phyloP scores from a whole-genome alignment of 2,888 invertebrate genomes.

The Drosophila eohydei region DNA sequence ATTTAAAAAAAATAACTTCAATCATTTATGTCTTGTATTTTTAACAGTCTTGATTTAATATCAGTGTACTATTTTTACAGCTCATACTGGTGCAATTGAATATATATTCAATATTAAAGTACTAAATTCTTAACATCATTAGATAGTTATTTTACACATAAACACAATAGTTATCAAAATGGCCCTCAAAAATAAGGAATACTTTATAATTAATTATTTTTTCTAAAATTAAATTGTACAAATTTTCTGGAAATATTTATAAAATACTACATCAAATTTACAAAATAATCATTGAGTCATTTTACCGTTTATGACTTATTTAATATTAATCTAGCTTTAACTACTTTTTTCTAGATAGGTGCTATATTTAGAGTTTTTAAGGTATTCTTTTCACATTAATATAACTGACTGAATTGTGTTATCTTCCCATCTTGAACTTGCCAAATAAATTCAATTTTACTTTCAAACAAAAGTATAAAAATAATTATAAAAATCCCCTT shows the following conservation, averaged over 20 bases:
- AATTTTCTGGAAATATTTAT: neutral
- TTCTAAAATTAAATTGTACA: neutral
- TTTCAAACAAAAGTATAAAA: too few species aligned
- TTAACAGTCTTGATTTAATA: constrained; percentile 3
- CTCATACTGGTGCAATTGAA: constrained; percentile 1
- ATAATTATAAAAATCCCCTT: too few species aligned
- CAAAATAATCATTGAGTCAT: neutral
- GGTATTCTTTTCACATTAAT: too few species aligned
- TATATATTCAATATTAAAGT: too few species aligned
- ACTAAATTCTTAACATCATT: neutral
- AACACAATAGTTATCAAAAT: neutral
- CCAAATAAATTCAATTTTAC: too few species aligned
- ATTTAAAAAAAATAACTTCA: neutral
- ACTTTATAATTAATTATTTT: neutral
- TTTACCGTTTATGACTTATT: neutral
- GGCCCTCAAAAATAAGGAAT: too few species aligned
- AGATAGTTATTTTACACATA: neutral
- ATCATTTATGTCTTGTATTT: neutral
- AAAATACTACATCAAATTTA: neutral
- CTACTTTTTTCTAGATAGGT: neutral
- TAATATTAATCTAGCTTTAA: neutral
- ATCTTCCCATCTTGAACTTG: neutral
- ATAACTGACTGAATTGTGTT: too few species aligned
- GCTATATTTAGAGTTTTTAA: too few species aligned
- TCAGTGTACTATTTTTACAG: neutral